Base-by-base conservation (phyloP, 2,888 invertebrate species). In the Drosophila neutralis region DNA sequence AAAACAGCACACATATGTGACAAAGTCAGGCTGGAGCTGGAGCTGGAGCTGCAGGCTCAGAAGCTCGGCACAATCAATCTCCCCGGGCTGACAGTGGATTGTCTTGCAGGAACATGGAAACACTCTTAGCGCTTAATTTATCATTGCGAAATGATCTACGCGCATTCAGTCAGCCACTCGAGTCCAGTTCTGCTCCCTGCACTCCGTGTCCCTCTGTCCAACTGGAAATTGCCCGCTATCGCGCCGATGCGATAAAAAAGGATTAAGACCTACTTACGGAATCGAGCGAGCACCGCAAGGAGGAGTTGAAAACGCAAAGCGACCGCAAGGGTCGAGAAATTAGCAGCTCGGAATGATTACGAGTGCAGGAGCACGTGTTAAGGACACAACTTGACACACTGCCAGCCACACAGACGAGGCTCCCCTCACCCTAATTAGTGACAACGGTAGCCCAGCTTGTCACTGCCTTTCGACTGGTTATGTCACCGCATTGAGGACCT, bases 101-200 rank as follows among this genome's bases (percentile, higher is more conserved):
- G 92, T 91, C 91, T 91, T 85, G 81, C 80, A 82, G 82, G 85
- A 91, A 92, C 92, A 92, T 80, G 92, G 72, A 92, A 92, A 92
- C 76, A 91, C 92, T 92, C 91, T 92, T 92, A 92, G 91, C 89
- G 89, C 83, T 89, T 90, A 91, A 92, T 92, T 92, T 92, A 92
- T 92, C 92, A 92, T 91, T 89, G 90, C 90, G 79, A 89, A 89
- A 81, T 87, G 90, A 92, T 92, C 92, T 90, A 84, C 70, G 72
- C 60, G 70, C 76, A 69, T 71, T 72, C 59, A 53, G 67, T 71
- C 53, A 45, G 53, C 49, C 65, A 68, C 11, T 59, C 57, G 38
- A 35, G 38, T 60, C 53, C 74, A 33, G 62, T 68, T 66, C 77
- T 52, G 31, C 11, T 31, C 11, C 7, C 21, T 18, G 54, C 31